These are phyloP conservation scores for Rhinoderma darwinii DNA, from an alignment of 2,113 vertebrate genomes.

Conservation along the genomic window DNA sequence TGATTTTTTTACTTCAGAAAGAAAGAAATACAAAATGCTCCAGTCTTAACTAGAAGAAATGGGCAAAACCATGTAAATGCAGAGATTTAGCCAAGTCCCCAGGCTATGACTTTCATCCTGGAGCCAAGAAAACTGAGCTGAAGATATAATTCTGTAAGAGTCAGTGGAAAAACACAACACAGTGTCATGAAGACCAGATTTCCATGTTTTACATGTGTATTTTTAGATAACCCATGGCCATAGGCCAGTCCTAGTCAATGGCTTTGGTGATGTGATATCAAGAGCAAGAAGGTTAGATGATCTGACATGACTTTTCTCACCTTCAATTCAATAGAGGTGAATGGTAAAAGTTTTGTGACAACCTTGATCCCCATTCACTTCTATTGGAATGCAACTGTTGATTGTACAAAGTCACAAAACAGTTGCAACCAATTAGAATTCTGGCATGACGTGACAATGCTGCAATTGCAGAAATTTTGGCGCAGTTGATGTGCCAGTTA, in stretches of 20 bases:
- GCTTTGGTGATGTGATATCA: background rate
- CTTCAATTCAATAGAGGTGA: no score
- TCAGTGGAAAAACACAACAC: slow-evolving; percentile 11
- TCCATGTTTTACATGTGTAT: background rate
- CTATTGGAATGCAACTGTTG: background rate
- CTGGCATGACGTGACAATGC: no score
- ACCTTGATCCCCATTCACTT: no score
- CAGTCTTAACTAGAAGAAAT: background rate
- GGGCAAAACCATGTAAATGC: slow-evolving; percentile 43
- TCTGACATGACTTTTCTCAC: background rate
- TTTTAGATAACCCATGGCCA: background rate
- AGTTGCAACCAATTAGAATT: no score
- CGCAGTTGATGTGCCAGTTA: background rate
- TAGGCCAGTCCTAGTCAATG: background rate
- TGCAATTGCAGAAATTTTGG: background rate
- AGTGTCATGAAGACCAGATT: background rate
- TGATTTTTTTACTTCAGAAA: background rate
- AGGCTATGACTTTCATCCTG: slow-evolving; percentile 22
- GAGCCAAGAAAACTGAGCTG: slow-evolving; percentile 35
- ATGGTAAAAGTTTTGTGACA: no score
- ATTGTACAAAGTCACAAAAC: no score
- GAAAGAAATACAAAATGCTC: background rate
- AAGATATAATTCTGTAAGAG: background rate
- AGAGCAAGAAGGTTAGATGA: background rate
- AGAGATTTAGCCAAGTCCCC: slow-evolving; percentile 11